phyloP scores from a whole-genome alignment of 2,888 invertebrate genomes.

The Chromoteleia sp. region DNA sequence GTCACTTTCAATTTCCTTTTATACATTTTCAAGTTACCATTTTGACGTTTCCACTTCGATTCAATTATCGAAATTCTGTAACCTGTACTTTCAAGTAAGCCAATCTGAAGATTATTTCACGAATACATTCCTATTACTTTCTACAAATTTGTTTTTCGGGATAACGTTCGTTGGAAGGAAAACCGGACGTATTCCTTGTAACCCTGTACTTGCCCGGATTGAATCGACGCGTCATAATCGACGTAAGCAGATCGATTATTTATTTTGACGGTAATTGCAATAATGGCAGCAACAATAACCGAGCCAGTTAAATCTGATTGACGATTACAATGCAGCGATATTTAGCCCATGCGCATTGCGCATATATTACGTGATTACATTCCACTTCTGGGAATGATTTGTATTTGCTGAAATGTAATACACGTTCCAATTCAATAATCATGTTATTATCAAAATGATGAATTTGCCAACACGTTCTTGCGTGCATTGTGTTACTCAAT shows the following conservation, averaged over 20 bases:
- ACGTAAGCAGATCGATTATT: conserved; percentile 32
- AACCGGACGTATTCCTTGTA: too few relatives aligned
- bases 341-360: conserved; percentile 59
- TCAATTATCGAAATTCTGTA: too few relatives aligned
- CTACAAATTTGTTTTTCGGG: too few relatives aligned
- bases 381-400: conserved; percentile 65
- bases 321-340: conserved; percentile 60
- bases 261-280: conserved; percentile 53
- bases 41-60: too few relatives aligned
- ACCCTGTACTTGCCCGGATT: too few relatives aligned
- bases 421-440: conserved; percentile 68
- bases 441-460: conserved; percentile 69
- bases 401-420: conserved; percentile 70
- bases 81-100: too few relatives aligned
- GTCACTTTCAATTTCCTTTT: too few relatives aligned
- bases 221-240: conserved; percentile 9
- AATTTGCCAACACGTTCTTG: conserved; percentile 67
- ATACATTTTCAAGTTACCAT: too few relatives aligned
- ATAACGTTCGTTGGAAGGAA: too few relatives aligned
- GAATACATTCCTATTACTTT: too few relatives aligned
- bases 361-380: conserved; percentile 69
- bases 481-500: conserved; percentile 57
- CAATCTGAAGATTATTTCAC: too few relatives aligned
- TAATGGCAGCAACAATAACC: conserved; percentile 57
- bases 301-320: conserved; percentile 59